phyloP scores from a whole-genome alignment of 2,113 vertebrate species.

The Mirza zaza region DNA sequence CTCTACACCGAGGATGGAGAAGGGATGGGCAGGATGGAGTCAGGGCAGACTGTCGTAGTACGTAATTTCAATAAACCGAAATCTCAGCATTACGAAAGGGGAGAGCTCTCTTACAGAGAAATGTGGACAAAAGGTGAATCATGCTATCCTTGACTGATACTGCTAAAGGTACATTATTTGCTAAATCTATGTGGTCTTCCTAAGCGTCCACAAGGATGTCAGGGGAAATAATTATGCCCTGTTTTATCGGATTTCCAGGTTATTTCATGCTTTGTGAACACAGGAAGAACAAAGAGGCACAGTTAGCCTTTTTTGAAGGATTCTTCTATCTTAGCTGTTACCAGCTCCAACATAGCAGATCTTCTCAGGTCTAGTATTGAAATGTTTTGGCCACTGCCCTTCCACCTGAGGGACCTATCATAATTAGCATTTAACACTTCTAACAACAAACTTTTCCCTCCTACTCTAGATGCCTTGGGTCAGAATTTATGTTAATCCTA shows the following conservation, averaged over 20 bases:
- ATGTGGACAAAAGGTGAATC: not conserved
- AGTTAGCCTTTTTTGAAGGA: not conserved
- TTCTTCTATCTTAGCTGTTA: too few species aligned
- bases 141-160: not conserved
- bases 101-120: not conserved
- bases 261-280: not conserved
- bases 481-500: slow-evolving; percentile 66
- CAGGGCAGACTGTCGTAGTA: not conserved
- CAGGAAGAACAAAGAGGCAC: not conserved
- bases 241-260: not conserved
- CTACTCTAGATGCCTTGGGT: slow-evolving; percentile 49
- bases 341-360: not conserved
- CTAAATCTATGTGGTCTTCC: not conserved
- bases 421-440: not conserved
- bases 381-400: rapidly evolving
- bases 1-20: not conserved
- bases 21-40: not conserved
- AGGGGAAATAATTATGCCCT: not conserved
- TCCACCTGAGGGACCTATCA: not conserved
- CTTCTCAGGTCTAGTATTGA: not conserved
- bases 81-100: not conserved
- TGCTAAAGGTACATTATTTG: not conserved
- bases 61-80: not conserved
- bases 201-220: not conserved
- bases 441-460: slow-evolving; percentile 65